These are phyloP conservation scores for Synanceia verrucosa DNA, from an alignment of 2,797 vertebrate genomes.

Conservation along the genomic window DNA sequence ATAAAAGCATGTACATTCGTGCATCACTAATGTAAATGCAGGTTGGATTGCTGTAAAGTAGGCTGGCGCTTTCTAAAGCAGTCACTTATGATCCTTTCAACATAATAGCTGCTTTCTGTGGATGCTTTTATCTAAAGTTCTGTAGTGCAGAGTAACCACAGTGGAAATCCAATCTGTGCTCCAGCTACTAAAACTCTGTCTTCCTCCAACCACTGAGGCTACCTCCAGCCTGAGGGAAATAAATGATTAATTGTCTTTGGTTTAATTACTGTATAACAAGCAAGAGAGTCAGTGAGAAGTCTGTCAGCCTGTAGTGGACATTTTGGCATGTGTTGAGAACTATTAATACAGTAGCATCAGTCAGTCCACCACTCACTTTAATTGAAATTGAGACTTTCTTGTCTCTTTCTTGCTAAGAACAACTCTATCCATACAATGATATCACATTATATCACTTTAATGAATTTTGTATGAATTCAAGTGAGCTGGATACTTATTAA, in stretches of 20 bases:
- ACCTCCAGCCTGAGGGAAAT: too few relatives aligned
- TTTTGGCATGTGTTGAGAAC: not conserved
- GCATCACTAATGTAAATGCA: conserved; percentile 1
- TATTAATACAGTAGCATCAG: not conserved
- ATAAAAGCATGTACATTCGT: conserved; percentile 13
- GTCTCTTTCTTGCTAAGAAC: not conserved
- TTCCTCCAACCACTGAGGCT: not conserved
- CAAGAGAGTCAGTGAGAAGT: not conserved
- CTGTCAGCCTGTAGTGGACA: not conserved
- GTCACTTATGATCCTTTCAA: conserved; percentile 20
- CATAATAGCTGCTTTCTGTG: conserved; percentile 9
- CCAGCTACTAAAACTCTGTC: not conserved
- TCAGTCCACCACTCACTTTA: too few relatives aligned
- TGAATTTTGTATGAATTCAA: not conserved
- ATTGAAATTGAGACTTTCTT: too few relatives aligned
- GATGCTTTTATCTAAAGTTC: conserved; percentile 11
- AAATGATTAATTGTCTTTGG: not conserved
- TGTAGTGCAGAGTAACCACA: not conserved
- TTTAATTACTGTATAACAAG: not conserved
- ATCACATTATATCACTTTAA: not conserved
- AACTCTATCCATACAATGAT: not conserved
- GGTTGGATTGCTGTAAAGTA: not conserved
- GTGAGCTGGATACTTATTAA: not conserved
- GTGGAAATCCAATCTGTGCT: not conserved
- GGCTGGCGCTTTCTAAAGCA: not conserved